Percentiles rank a stretch among this genome's conserved stretches.
Evolutionary conservation across 1,140 invertebrate genomes (phyloP).

Genomic region (Augochlora pura): DNA sequence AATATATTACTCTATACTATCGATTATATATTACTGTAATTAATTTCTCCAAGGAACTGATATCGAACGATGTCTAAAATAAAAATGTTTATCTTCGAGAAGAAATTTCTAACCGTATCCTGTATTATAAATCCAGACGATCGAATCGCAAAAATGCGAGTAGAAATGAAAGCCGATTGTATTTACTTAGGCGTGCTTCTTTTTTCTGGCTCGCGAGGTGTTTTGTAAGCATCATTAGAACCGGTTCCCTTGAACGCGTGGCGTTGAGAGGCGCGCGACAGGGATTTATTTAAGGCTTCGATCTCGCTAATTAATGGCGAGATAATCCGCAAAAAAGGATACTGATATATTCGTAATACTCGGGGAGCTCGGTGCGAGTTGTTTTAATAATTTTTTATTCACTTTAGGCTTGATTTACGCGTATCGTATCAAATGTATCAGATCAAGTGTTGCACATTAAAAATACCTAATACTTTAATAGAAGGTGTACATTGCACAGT

Average conservation of each 20-base stretch:
- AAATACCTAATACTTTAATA: not conserved
- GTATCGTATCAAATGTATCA: not conserved
- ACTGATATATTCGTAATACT: no score
- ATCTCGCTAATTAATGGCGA: conserved; percentile 66
- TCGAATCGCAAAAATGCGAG: not conserved
- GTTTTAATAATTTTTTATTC: conserved; percentile 23
- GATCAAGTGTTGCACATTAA: no score
- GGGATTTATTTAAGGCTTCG: conserved; percentile 65
- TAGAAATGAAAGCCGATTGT: conserved; percentile 13
- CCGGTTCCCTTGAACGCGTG: conserved; percentile 61
- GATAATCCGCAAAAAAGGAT: no score
- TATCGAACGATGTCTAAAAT: no score
- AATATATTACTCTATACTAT: no score
- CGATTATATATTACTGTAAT: no score
- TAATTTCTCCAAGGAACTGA: no score
- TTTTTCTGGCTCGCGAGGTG: conserved; percentile 16
- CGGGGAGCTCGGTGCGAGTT: conserved; percentile 7
- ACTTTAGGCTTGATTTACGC: conserved; percentile 55
- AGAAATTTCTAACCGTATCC: no score
- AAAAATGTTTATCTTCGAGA: no score
- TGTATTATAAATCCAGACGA: not conserved
- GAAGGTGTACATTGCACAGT: no score
- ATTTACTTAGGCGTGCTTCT: conserved; percentile 15
- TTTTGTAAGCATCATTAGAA: conserved; percentile 48
- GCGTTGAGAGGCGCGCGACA: conserved; percentile 57